A percentile compares a stretch with the other conserved stretches of the same genome.
phyloP scores from a whole-genome alignment of 2,888 invertebrate genomes.

The Leucophora obtusa region DNA sequence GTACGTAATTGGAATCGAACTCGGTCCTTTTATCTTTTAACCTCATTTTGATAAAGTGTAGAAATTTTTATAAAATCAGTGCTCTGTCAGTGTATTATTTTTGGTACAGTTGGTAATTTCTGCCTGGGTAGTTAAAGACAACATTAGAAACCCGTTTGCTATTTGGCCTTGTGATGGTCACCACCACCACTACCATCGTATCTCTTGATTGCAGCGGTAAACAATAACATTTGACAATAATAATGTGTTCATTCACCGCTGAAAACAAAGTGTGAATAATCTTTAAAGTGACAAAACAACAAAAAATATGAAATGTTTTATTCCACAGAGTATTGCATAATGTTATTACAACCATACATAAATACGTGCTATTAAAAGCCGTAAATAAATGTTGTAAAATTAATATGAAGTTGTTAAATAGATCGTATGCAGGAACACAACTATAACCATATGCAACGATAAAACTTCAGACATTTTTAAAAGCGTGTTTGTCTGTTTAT shows the following conservation, averaged over 20 bases:
- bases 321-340: slow-evolving; percentile 22
- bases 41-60: no score
- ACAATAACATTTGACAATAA: slow-evolving; percentile 15
- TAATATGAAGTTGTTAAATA: slow-evolving; percentile 5
- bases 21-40: no score
- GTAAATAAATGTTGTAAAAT: slow-evolving; percentile 1
- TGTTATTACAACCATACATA: not conserved
- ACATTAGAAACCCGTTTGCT: slow-evolving; percentile 4
- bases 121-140: not conserved
- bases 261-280: slow-evolving; percentile 17
- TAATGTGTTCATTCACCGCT: slow-evolving; percentile 12
- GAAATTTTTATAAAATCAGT: no score
- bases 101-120: no score
- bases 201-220: not conserved
- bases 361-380: not conserved
- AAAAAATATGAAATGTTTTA: not conserved
- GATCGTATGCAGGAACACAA: not conserved
- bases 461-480: not conserved
- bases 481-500: not conserved
- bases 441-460: not conserved
- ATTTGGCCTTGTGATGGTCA: slow-evolving; percentile 27
- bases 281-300: slow-evolving; percentile 6
- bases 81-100: no score
- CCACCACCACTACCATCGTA: not conserved
- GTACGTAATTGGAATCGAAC: no score